A percentile compares a stretch with the other conserved stretches of the same genome.
phyloP scores from a whole-genome alignment of 2,113 vertebrate genomes.

The Ahaetulla prasina region DNA sequence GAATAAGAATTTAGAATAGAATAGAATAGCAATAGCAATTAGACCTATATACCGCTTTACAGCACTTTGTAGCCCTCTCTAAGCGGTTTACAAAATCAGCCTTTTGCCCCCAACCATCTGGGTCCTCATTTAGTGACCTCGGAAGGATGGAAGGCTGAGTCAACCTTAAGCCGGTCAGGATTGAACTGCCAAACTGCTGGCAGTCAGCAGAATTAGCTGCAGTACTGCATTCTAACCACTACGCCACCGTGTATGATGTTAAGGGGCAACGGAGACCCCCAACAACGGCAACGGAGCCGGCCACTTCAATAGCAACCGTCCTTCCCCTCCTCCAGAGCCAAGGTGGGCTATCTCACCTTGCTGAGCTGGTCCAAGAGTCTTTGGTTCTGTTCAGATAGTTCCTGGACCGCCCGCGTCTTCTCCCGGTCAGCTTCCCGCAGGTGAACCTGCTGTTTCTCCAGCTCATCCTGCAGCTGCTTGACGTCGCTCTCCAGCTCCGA shows the following conservation, averaged over 20 bases:
- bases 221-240: too few species aligned
- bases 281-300: fast-evolving
- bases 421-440: slow-evolving; percentile 87
- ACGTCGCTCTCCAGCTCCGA: slow-evolving; percentile 94
- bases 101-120: too few species aligned
- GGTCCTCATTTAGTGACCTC: too few species aligned
- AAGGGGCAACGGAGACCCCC: neutral
- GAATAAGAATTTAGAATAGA: too few species aligned
- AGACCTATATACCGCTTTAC: too few species aligned
- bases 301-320: fast-evolving
- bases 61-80: fast-evolving
- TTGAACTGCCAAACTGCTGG: too few species aligned
- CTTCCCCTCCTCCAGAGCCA: fast-evolving
- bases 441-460: slow-evolving; percentile 91
- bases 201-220: too few species aligned
- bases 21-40: too few species aligned
- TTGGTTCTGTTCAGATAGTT: slow-evolving; percentile 97
- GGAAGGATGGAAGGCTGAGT: too few species aligned
- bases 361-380: slow-evolving; percentile 93
- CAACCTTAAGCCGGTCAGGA: too few species aligned
- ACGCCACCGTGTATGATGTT: too few species aligned
- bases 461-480: slow-evolving; percentile 88
- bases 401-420: slow-evolving; percentile 84
- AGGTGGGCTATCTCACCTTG: slow-evolving; percentile 76
- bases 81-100: too few species aligned